Evolutionary conservation across 2,113 vertebrate species (phyloP).

Genomic region (Garra rufa): DNA sequence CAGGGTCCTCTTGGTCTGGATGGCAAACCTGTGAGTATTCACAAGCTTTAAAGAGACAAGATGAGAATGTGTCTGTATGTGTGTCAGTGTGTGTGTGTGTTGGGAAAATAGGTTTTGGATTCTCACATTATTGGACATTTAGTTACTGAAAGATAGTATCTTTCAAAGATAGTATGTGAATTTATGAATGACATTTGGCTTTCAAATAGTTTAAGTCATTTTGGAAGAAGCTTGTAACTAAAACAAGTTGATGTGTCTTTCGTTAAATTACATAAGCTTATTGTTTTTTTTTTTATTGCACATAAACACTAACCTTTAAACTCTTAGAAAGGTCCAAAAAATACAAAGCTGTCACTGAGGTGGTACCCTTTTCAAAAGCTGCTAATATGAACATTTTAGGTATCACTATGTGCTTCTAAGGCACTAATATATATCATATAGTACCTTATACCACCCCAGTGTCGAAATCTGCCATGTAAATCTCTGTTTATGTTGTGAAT

Average conservation of each 20-base stretch:
- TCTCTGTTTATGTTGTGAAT: neutral
- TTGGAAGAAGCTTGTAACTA: neutral
- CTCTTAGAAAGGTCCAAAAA: neutral
- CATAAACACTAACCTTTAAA: neutral
- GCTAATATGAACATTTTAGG: too few relatives aligned
- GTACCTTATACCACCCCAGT: neutral
- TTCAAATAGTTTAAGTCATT: neutral
- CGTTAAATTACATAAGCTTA: neutral
- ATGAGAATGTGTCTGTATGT: neutral
- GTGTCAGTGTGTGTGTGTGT: neutral
- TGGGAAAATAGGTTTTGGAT: neutral
- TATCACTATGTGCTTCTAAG: too few relatives aligned
- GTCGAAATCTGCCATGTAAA: neutral
- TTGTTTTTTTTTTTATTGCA: neutral
- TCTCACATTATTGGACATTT: neutral
- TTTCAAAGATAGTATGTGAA: neutral
- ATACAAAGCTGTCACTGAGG: neutral
- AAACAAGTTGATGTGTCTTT: neutral
- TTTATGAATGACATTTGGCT: neutral
- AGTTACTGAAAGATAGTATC: neutral
- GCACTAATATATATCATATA: too few relatives aligned
- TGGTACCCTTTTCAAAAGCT: too few relatives aligned
- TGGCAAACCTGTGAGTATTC: conserved; percentile 92
- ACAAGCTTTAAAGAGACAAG: neutral
- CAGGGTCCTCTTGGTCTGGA: conserved; percentile 95